Base-by-base conservation (phyloP, 2,113 vertebrate species). In the Rhinichthys klamathensis region DNA sequence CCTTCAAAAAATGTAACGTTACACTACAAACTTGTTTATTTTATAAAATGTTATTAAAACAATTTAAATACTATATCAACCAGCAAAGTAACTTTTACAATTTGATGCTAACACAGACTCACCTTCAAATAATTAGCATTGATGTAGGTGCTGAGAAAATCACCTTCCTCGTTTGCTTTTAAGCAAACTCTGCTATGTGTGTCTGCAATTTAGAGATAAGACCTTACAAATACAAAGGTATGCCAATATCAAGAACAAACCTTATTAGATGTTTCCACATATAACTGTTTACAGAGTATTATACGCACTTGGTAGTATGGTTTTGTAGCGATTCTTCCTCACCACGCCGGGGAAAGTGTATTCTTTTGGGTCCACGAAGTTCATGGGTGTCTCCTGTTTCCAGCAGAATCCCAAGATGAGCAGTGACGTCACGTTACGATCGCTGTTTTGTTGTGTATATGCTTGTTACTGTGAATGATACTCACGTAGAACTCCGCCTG, bases 101-200 rank as follows among this genome's bases (percentile, higher is more conserved):
- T 12, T 49, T 32, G 35, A 80, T 21, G 3, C 27, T 30, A 49
- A 30, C 13, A 15, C 25, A 67, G 21, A 54, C 97, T 87, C 93
- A 99, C 98, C 94, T 96, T 95, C 89, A 99, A 96, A 92, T 99
- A 99, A 94, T 99, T 99, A 89, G 96, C 98, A 25, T 99, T 99
- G 91, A 99, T 98, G 90, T 99, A 99, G 86, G 97, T 97, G 79
- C 92, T 95, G 89, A 99, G 97, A 92, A 97, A 97, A 88, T 99
- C 97, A 0, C 97, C 97, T 76, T 97, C 96, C 81, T 97, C 96
- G 84, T 93, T 94, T 76, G 96, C 96, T 88, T 95, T 96, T 93
- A 99, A 93, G 91, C 96, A 97, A 90, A 99, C 98, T 95, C 98
- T 97, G 95, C 97, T 99, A 94, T 99, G 97, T 87, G 97, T 96